These are phyloP conservation scores for Dicentrarchus labrax DNA, from an alignment of 2,113 vertebrate species.

Conservation along the genomic window DNA sequence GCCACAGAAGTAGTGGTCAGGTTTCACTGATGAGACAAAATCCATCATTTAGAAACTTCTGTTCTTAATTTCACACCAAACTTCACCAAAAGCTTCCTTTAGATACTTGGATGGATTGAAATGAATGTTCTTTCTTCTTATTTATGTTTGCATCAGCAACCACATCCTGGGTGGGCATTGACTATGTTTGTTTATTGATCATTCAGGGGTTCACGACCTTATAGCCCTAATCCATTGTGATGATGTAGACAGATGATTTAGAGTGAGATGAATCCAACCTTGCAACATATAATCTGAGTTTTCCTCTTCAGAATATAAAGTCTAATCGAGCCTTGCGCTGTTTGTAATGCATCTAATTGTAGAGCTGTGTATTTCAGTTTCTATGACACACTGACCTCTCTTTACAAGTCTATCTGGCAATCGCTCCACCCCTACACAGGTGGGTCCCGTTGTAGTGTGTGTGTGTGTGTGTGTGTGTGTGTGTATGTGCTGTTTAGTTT, in stretches of 20 bases:
- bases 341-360: conserved; percentile 56
- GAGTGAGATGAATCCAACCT: conserved; percentile 54
- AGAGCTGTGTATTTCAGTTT: conserved; percentile 38
- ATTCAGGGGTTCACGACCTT: conserved; percentile 66
- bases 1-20: conserved; percentile 49
- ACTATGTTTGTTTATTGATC: conserved; percentile 74
- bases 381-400: conserved; percentile 58
- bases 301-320: conserved; percentile 25
- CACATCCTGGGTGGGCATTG: conserved; percentile 35
- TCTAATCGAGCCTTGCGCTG: conserved; percentile 28
- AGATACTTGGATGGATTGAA: background rate
- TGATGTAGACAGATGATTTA: conserved; percentile 73
- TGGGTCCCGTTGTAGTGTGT: conserved; percentile 68
- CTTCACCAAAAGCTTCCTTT: conserved; percentile 29
- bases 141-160: conserved; percentile 45
- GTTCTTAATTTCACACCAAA: conserved; percentile 40
- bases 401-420: conserved; percentile 44
- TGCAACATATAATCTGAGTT: conserved; percentile 45
- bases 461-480: conserved; percentile 34
- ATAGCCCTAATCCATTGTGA: conserved; percentile 71
- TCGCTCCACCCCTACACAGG: conserved; percentile 68
- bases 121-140: conserved; percentile 2
- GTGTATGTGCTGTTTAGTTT: conserved; percentile 60
- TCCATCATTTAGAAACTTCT: conserved; percentile 61
- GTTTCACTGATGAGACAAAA: conserved; percentile 42